A percentile compares a stretch with the other conserved stretches of the same genome.
Conservation (phyloP, 2,113 vertebrate genomes). For the Phycodurus eques region DNA sequence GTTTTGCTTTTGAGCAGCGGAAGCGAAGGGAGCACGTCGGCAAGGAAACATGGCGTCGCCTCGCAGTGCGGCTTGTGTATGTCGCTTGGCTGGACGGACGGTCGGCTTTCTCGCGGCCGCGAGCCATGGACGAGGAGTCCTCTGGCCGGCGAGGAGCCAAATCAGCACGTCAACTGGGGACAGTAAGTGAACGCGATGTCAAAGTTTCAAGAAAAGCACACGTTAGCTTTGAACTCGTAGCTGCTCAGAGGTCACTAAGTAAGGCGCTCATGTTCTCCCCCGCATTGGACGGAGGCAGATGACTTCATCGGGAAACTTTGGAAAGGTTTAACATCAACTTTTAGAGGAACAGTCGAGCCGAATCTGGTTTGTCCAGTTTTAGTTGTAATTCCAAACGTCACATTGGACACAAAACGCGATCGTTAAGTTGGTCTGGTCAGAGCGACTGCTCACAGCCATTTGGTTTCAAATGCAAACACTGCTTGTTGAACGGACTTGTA, state of each 20-base stretch:
- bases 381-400: background rate
- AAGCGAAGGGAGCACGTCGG: slow-evolving; percentile 22
- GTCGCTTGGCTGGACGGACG: slow-evolving; percentile 37
- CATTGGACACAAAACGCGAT: background rate
- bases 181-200: slow-evolving; percentile 55
- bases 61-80: slow-evolving; percentile 13
- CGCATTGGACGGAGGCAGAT: background rate
- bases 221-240: background rate
- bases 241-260: slow-evolving; percentile 26
- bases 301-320: background rate
- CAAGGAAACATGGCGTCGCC: slow-evolving; percentile 67
- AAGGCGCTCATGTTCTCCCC: background rate
- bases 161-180: slow-evolving; percentile 41
- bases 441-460: no score
- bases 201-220: background rate
- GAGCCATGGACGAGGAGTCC: slow-evolving; percentile 12
- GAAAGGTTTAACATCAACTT: background rate
- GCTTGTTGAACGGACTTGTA: no score
- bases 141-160: slow-evolving; percentile 25
- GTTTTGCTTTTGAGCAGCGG: background rate
- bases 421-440: no score
- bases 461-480: no score
- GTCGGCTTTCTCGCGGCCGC: slow-evolving; percentile 17
- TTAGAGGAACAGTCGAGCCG: background rate
- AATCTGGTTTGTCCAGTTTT: background rate